Evolutionary conservation across 2,888 invertebrate genomes (phyloP).

Genomic region (Ophioninae sp.): DNA sequence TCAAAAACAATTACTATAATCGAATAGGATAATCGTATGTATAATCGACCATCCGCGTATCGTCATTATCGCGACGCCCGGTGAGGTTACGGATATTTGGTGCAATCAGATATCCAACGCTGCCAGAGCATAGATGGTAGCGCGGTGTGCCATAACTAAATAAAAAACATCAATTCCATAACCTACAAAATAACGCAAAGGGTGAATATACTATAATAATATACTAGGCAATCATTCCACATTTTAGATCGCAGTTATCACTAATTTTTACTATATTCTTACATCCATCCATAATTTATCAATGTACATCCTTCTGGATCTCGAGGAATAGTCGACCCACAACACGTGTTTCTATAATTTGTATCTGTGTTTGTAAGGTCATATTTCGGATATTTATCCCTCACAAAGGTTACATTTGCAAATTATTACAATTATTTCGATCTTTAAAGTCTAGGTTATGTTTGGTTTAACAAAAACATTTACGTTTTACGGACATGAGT

Average conservation of each 20-base stretch:
- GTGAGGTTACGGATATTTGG: background rate
- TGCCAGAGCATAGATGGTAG: background rate
- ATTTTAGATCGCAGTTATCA: background rate
- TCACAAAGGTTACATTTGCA: background rate
- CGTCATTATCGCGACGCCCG: background rate
- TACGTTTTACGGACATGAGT: background rate
- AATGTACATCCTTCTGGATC: background rate
- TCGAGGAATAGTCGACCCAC: background rate
- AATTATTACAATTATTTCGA: background rate
- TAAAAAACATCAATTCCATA: background rate
- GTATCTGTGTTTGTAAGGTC: background rate
- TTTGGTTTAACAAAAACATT: background rate
- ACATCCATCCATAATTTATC: background rate
- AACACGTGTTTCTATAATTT: background rate
- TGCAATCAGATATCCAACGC: background rate
- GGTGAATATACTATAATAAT: background rate
- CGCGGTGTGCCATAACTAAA: background rate
- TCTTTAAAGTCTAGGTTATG: background rate
- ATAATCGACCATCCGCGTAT: background rate
- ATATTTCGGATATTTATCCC: background rate
- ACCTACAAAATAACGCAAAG: background rate
- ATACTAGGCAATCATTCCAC: background rate
- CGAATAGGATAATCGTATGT: background rate
- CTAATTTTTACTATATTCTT: background rate
- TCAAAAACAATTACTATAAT: background rate